These are phyloP conservation scores for Pedicia rivosa DNA, from an alignment of 2,888 invertebrate genomes.

Conservation along the genomic window DNA sequence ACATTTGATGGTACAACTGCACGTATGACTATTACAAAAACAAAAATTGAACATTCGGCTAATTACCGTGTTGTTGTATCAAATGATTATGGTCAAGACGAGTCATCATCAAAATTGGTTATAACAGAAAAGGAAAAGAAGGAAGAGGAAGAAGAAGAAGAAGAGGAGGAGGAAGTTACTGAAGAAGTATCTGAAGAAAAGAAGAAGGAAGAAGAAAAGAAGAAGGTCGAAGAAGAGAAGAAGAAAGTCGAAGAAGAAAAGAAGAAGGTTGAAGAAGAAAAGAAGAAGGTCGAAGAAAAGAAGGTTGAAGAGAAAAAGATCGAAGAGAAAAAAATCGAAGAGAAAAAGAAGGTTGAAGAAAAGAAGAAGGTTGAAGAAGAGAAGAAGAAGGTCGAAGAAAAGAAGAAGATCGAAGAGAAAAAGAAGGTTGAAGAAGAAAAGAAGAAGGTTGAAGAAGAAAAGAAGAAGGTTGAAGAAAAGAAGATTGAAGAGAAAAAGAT, in stretches of 20 bases:
- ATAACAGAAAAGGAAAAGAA: slow-evolving; percentile 43
- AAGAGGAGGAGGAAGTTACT: slow-evolving; percentile 22
- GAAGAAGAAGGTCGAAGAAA: slow-evolving; percentile 18
- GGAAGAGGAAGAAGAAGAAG: slow-evolving; percentile 37
- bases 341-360: slow-evolving; percentile 33
- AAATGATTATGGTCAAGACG: slow-evolving; percentile 84
- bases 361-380: slow-evolving; percentile 29
- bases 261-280: slow-evolving; percentile 20
- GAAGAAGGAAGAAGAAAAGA: slow-evolving; percentile 34
- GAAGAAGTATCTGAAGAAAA: slow-evolving; percentile 33
- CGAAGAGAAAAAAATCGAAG: slow-evolving; percentile 32
- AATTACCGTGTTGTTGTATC: slow-evolving; percentile 72
- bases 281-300: slow-evolving; percentile 32
- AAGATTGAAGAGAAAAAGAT: slow-evolving; percentile 26
- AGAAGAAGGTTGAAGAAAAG: too few relatives aligned
- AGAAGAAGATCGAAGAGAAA: slow-evolving; percentile 26
- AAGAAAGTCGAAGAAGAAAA: slow-evolving; percentile 14
- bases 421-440: slow-evolving; percentile 31
- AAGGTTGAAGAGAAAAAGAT: slow-evolving; percentile 36
- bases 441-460: too few relatives aligned
- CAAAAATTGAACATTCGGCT: slow-evolving; percentile 61
- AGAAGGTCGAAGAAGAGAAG: slow-evolving; percentile 23
- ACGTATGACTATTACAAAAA: slow-evolving; percentile 58
- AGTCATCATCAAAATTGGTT: slow-evolving; percentile 70
- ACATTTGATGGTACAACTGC: slow-evolving; percentile 73